These are phyloP conservation scores for Agrochola circellaris DNA, from an alignment of 2,888 invertebrate species.

Conservation along the genomic window DNA sequence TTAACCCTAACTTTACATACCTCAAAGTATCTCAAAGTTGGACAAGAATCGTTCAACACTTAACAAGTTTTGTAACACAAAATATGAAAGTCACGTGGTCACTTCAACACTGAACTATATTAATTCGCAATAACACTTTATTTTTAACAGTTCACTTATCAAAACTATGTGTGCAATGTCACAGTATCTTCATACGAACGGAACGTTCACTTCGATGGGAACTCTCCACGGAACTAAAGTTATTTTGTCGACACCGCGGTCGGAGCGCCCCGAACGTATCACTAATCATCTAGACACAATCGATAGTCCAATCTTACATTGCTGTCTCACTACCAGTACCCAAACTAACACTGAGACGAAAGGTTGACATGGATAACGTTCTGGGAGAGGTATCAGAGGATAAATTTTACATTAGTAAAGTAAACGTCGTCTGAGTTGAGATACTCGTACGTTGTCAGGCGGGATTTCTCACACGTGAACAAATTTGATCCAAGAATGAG, in stretches of 20 bases:
- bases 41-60: conserved; percentile 32
- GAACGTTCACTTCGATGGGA: conserved; percentile 80
- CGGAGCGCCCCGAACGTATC: conserved; percentile 63
- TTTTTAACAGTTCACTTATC: conserved; percentile 60
- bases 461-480: conserved; percentile 86
- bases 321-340: conserved; percentile 60
- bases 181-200: conserved; percentile 48
- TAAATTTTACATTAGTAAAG: conserved; percentile 61
- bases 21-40: conserved; percentile 54
- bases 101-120: conserved; percentile 49
- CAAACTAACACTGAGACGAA: background rate
- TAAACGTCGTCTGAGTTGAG: conserved; percentile 71
- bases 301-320: conserved; percentile 73
- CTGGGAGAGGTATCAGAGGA: conserved; percentile 31
- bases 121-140: conserved; percentile 33
- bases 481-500: conserved; percentile 85
- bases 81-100: conserved; percentile 42
- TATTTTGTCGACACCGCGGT: conserved; percentile 80
- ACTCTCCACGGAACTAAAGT: conserved; percentile 84
- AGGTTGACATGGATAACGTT: conserved; percentile 63
- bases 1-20: conserved; percentile 46
- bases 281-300: conserved; percentile 65
- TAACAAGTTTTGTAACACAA: conserved; percentile 42
- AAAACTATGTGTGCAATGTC: conserved; percentile 53
- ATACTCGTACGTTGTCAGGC: conserved; percentile 77